Conservation (phyloP, 2,888 invertebrate species). For the Macaria notata region DNA sequence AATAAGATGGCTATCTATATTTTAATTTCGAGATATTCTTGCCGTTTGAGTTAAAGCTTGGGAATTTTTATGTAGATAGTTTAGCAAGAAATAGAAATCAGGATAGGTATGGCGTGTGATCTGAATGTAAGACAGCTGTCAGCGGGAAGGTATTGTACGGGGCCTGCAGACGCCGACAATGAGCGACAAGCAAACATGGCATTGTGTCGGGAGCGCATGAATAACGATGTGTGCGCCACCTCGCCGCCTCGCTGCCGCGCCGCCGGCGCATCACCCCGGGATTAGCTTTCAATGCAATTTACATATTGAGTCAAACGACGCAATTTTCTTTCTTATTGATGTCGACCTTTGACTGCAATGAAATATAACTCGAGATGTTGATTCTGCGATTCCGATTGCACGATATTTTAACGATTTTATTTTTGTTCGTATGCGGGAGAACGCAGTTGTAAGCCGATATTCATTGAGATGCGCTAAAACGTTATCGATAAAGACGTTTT, state of each 20-base stretch:
- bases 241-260: slow-evolving; percentile 53
- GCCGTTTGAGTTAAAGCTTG: background rate
- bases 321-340: slow-evolving; percentile 33
- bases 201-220: slow-evolving; percentile 69
- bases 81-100: background rate
- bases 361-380: background rate
- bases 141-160: slow-evolving; percentile 56
- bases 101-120: background rate
- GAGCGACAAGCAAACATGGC: slow-evolving; percentile 74
- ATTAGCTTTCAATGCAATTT: slow-evolving; percentile 66
- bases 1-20: slow-evolving; percentile 21
- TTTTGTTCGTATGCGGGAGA: no score
- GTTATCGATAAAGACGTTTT: slow-evolving; percentile 55
- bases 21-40: slow-evolving; percentile 17
- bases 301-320: slow-evolving; percentile 56
- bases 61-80: background rate
- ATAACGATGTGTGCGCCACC: slow-evolving; percentile 62
- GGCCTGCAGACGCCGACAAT: slow-evolving; percentile 38
- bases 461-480: slow-evolving; percentile 36
- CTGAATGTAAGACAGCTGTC: slow-evolving; percentile 57
- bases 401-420: no score
- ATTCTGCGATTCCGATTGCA: no score
- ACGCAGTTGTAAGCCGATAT: no score
- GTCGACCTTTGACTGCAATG: background rate
- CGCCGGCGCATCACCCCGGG: slow-evolving; percentile 58